Base-by-base conservation (phyloP, 2,888 invertebrate genomes). In the Lasioglossum vierecki region DNA sequence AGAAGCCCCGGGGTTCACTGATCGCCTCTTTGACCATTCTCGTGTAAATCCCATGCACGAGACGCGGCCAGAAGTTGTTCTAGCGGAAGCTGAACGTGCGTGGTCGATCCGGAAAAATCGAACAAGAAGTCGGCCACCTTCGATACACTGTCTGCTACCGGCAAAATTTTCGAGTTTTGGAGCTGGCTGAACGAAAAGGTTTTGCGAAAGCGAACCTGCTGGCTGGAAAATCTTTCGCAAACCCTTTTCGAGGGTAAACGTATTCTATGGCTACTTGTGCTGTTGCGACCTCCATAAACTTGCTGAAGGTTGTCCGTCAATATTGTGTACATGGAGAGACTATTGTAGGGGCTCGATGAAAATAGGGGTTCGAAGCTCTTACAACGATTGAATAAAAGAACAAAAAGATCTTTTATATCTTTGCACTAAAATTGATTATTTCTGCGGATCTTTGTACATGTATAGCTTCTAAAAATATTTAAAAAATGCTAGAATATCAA, bases 11-110 rank as follows among this genome's bases (percentile, higher is more conserved):
- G 13, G 22, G 75, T 63, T 79, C 84, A 11, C 5, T 18, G 79
- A 76, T 79, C 83, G 13, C 15, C n/a, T 6, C 72, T 83, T 84
- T 83, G 84, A 84, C 30, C 74, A 18, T 66, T 68, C 68, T 68
- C 53, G 80, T 68, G 80, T 75, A 26, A 80, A 75, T 39, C 53
- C 53, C 46, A 15, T 9, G 74, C 57, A 57, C 39, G 80, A 41
- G 66, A 49, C 41, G 30, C 68, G 68, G n/a, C 39, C 79, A 39
- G 72, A 76, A 76, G 72, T 41, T 57, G 22, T 41, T 41, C n/a
- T 68, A 41, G 68, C 26, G 22, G 26, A 49, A 22, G 71, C 30
- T 74, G 73, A 49, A 49, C 60, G 77, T 11, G 68, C 35, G 35
- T 49, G 39, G 41, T 15, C 35, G 63, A 82, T 74, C 49, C 49